phyloP scores from a whole-genome alignment of 1,140 invertebrate species.

The Orchestia grillus region DNA sequence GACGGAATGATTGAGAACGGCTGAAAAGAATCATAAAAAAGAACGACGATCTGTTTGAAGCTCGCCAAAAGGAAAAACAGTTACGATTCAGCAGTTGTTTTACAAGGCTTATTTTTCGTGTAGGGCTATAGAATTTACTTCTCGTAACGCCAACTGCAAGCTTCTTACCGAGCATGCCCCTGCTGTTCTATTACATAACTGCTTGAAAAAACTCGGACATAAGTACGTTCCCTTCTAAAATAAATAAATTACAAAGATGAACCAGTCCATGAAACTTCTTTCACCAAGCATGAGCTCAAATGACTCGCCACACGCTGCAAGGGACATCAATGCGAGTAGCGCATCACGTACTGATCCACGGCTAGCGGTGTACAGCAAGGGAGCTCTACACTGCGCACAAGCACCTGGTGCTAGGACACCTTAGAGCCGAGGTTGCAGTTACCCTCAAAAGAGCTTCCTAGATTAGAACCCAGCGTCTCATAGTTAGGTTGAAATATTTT shows the following conservation, averaged over 20 bases:
- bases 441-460: too few species aligned
- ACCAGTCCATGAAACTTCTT: background rate
- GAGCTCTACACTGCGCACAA: background rate
- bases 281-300: background rate
- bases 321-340: background rate
- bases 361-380: background rate
- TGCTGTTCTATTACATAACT: background rate
- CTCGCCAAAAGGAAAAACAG: too few species aligned
- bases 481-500: background rate
- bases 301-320: background rate
- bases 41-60: background rate
- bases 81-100: too few species aligned
- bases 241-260: background rate
- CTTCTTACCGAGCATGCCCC: background rate
- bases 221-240: background rate
- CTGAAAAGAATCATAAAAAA: background rate
- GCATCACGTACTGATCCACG: background rate
- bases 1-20: background rate
- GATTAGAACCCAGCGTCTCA: background rate
- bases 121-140: background rate
- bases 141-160: background rate
- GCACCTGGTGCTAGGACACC: background rate
- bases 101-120: too few species aligned
- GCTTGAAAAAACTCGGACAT: background rate
- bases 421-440: background rate